phyloP scores from a whole-genome alignment of 2,888 invertebrate species.

The Gymnoscelis rufifasciata region DNA sequence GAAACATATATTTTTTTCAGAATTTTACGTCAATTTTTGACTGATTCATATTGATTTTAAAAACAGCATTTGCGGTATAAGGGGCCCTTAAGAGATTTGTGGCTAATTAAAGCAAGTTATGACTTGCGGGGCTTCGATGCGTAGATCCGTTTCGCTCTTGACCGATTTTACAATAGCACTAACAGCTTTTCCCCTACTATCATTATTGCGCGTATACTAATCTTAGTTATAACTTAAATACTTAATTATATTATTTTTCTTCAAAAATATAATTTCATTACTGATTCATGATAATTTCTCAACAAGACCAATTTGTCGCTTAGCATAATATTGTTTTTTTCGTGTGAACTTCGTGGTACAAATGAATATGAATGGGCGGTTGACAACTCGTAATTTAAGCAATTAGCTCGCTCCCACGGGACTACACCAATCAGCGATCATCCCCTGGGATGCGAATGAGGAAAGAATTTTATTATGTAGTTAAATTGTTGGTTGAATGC shows the following conservation, averaged over 20 bases:
- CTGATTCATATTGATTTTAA: too few relatives aligned
- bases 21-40: too few relatives aligned
- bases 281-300: slow-evolving; percentile 26
- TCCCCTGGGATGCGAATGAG: slow-evolving; percentile 53
- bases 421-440: slow-evolving; percentile 31
- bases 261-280: slow-evolving; percentile 16
- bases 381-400: slow-evolving; percentile 58
- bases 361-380: slow-evolving; percentile 59
- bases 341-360: slow-evolving; percentile 50
- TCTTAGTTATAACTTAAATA: slow-evolving; percentile 8
- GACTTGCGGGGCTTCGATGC: slow-evolving; percentile 11
- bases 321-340: slow-evolving; percentile 42
- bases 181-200: not conserved
- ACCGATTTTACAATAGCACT: slow-evolving; percentile 13
- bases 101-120: slow-evolving; percentile 16
- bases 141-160: slow-evolving; percentile 17
- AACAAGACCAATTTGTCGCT: slow-evolving; percentile 36
- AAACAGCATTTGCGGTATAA: too few relatives aligned
- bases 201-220: not conserved
- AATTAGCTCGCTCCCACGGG: slow-evolving; percentile 71
- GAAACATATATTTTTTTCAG: too few relatives aligned
- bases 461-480: slow-evolving; percentile 16
- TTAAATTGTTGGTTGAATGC: not conserved
- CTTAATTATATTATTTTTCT: too few relatives aligned
- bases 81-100: slow-evolving; percentile 5